A percentile compares a stretch with the other conserved stretches of the same genome.
Conservation (phyloP, 2,113 vertebrate genomes). For the Macrotus californicus region DNA sequence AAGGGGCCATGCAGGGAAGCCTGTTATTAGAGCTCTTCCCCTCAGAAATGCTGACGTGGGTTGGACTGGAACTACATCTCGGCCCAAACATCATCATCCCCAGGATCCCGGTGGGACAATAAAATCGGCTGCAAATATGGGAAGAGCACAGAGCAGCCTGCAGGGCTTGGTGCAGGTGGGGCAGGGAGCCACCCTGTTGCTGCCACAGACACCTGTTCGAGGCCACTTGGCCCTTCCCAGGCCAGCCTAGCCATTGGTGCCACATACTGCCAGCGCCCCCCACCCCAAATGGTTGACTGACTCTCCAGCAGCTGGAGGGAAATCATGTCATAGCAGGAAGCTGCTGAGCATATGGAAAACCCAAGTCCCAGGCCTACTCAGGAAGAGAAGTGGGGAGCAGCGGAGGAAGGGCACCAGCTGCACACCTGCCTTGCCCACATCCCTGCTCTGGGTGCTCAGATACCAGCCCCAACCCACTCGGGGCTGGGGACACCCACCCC, state of each 20-base stretch:
- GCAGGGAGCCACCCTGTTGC: neutral
- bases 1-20: neutral
- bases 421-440: neutral
- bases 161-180: neutral
- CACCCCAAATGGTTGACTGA: neutral
- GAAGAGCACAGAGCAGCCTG: neutral
- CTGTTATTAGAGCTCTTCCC: conserved; percentile 50
- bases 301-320: neutral
- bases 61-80: neutral
- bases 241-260: neutral
- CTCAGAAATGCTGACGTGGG: conserved; percentile 42
- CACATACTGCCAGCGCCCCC: too few relatives aligned
- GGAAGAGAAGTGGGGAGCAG: neutral
- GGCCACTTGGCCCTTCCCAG: neutral
- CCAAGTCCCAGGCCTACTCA: neutral
- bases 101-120: neutral
- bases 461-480: neutral
- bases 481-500: neutral
- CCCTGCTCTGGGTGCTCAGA: neutral
- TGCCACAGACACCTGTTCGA: rapidly evolving
- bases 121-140: neutral
- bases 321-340: neutral
- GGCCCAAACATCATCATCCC: neutral
- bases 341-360: neutral
- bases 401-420: neutral